Conservation (phyloP, 2,888 invertebrate genomes). For the Suillia variegata region DNA sequence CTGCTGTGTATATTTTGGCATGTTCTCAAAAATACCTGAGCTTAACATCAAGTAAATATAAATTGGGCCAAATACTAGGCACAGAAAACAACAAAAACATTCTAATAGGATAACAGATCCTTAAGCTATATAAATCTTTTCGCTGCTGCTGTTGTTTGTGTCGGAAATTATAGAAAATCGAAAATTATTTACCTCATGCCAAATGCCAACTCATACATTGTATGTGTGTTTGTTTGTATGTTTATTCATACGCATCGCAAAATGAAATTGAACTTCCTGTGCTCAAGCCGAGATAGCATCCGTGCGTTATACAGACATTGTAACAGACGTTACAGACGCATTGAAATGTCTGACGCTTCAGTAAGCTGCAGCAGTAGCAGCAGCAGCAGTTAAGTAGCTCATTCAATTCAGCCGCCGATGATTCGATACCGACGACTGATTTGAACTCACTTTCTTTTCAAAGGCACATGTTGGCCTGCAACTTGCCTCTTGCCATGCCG, state of each 20-base stretch:
- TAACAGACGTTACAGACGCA: background rate
- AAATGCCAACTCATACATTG: background rate
- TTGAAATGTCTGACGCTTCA: too few relatives aligned
- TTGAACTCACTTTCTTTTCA: background rate
- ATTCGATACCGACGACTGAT: background rate
- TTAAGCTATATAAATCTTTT: background rate
- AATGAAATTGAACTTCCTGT: slow-evolving; percentile 2
- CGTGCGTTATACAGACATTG: background rate
- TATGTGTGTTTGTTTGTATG: background rate
- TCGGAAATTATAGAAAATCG: background rate
- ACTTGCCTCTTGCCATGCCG: too few relatives aligned
- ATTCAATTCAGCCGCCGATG: background rate
- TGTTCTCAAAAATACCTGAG: too few relatives aligned
- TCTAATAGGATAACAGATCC: too few relatives aligned
- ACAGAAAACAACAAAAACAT: too few relatives aligned
- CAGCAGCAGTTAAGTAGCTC: slow-evolving; percentile 1
- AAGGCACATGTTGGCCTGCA: background rate
- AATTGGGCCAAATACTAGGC: too few relatives aligned
- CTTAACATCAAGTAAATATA: too few relatives aligned
- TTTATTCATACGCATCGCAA: background rate
- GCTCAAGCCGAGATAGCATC: background rate
- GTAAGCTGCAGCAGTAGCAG: too few relatives aligned
- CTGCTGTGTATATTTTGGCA: too few relatives aligned
- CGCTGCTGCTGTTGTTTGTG: background rate
- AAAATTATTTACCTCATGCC: background rate